These are phyloP conservation scores for Fragum fragum DNA, from an alignment of 2,888 invertebrate species.

Conservation along the genomic window DNA sequence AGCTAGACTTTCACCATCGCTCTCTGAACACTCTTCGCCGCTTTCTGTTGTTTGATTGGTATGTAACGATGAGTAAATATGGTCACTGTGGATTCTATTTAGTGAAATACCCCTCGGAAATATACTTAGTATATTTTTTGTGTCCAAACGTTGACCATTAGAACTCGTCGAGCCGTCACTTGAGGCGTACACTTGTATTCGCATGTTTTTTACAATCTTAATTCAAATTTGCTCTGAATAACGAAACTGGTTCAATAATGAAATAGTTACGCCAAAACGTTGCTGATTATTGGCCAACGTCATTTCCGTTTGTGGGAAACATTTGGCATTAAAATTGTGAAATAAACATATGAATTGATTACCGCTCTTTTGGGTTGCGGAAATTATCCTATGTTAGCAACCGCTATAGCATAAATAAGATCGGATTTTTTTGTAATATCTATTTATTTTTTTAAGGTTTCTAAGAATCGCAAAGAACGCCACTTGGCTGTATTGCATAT, in stretches of 20 bases:
- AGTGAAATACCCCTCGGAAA: slow-evolving; percentile 48
- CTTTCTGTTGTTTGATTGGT: not conserved
- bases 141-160: not conserved
- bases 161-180: not conserved
- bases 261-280: slow-evolving; percentile 7
- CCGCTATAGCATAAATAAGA: too few relatives aligned
- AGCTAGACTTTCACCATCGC: not conserved
- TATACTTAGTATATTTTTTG: not conserved
- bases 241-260: not conserved
- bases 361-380: not conserved
- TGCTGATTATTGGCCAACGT: not conserved
- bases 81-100: slow-evolving; percentile 49
- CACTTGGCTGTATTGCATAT: too few relatives aligned
- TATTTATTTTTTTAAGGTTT: too few relatives aligned
- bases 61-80: slow-evolving; percentile 44
- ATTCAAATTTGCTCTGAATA: not conserved
- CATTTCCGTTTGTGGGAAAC: not conserved
- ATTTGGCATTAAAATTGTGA: too few relatives aligned
- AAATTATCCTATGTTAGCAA: not conserved
- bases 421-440: too few relatives aligned
- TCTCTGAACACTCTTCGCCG: not conserved
- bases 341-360: not conserved
- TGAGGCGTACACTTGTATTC: not conserved
- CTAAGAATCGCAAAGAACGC: too few relatives aligned
- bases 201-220: not conserved